Percentiles rank a stretch among this genome's conserved stretches.
Conservation (phyloP, 2,797 vertebrate species). For the Busarellus nigricollis region DNA sequence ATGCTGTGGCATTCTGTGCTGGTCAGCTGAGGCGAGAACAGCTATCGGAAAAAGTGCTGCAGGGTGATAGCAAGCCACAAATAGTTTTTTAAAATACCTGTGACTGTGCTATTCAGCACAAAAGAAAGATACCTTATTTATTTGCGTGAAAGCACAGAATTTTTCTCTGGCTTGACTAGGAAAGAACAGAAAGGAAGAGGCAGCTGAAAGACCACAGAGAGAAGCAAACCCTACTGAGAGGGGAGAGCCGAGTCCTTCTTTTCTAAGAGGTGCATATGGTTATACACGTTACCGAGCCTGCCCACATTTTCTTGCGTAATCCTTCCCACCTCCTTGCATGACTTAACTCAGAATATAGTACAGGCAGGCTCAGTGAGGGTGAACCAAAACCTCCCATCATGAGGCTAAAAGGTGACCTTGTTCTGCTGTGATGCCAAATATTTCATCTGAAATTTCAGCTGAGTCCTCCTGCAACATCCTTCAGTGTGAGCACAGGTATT, state of each 20-base stretch:
- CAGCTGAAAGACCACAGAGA: not conserved
- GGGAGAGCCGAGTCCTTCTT: not conserved
- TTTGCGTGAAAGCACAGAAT: not conserved
- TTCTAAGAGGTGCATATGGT: not conserved
- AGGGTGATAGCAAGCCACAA: not conserved
- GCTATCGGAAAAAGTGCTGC: not conserved
- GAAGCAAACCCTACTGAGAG: not conserved
- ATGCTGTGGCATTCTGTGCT: not conserved
- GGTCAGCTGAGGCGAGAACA: not conserved
- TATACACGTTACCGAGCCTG: not conserved
- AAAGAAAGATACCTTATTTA: not conserved
- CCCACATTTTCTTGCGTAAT: slow-evolving; percentile 21
- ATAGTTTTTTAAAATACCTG: not conserved
- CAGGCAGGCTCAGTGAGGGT: not conserved
- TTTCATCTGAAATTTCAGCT: not conserved
- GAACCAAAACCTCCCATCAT: slow-evolving; percentile 28
- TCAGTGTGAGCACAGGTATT: not conserved
- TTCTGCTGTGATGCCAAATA: not conserved
- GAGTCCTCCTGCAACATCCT: not conserved
- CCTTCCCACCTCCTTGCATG: not conserved
- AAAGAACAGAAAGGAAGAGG: not conserved
- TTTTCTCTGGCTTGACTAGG: not conserved
- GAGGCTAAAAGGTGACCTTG: slow-evolving; percentile 65
- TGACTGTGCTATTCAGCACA: not conserved
- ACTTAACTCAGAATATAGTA: slow-evolving; percentile 8